Conservation (phyloP, 2,113 vertebrate species). For the Asarcornis scutulata region DNA sequence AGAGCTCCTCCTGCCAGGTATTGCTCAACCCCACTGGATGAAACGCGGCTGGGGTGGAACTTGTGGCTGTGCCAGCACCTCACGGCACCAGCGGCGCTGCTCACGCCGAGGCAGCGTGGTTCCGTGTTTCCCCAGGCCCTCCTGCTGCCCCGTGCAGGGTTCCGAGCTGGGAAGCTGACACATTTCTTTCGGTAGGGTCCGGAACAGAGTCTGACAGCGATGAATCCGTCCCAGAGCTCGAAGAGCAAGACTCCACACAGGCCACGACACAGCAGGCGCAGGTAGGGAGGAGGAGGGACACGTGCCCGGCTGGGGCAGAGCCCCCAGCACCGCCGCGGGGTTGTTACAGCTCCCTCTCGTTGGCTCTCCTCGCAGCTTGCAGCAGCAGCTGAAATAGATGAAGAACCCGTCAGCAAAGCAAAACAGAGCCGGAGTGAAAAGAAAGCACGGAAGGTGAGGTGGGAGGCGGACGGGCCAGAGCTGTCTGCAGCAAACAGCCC, state of each 20-base stretch:
- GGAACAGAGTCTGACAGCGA: slow-evolving; percentile 99
- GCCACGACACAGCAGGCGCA: slow-evolving; percentile 96
- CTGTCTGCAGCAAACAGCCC: neutral
- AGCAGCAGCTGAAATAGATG: slow-evolving; percentile 96
- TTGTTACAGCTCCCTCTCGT: neutral
- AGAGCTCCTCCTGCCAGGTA: neutral
- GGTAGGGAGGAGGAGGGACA: slow-evolving; percentile 45
- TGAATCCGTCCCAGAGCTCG: slow-evolving; percentile 97
- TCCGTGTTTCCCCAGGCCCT: rapidly evolving
- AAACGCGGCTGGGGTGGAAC: neutral
- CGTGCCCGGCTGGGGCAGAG: rapidly evolving
- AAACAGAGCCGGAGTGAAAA: slow-evolving; percentile 99
- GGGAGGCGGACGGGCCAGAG: neutral
- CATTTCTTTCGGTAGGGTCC: slow-evolving; percentile 82
- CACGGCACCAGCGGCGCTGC: neutral
- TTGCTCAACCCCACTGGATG: neutral
- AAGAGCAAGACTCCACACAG: slow-evolving; percentile 97
- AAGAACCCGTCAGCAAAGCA: slow-evolving; percentile 99
- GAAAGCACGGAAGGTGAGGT: slow-evolving; percentile 94
- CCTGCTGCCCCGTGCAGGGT: neutral
- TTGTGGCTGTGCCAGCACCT: neutral
- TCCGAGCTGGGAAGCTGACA: neutral
- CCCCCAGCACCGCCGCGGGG: rapidly evolving
- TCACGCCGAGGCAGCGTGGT: rapidly evolving
- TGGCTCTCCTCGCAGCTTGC: slow-evolving; percentile 83